Conservation (phyloP, 2,797 vertebrate species). For the Macrochelys suwanniensis region DNA sequence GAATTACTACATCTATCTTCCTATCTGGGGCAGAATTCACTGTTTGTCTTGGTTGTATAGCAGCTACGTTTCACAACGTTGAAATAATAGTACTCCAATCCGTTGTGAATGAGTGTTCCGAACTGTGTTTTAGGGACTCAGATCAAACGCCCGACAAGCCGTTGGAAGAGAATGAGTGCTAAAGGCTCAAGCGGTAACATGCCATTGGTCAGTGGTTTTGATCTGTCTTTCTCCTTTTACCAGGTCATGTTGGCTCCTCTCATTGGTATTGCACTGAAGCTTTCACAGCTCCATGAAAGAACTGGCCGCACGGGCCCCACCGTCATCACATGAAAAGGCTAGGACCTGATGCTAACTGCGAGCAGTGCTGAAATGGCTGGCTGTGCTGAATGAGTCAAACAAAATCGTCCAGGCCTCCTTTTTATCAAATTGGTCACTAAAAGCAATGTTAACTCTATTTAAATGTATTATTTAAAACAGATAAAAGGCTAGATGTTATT, state of each 20-base stretch:
- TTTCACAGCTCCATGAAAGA: conserved; percentile 92
- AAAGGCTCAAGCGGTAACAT: rapidly evolving
- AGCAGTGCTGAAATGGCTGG: not conserved
- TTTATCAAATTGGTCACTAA: not conserved
- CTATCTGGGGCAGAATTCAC: not conserved
- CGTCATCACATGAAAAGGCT: conserved; percentile 91
- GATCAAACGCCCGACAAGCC: rapidly evolving
- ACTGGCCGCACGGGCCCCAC: conserved; percentile 92
- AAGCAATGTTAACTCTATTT: conserved; percentile 25
- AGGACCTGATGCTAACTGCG: not conserved
- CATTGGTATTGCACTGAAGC: conserved; percentile 93
- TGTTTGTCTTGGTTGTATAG: rapidly evolving
- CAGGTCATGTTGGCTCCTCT: conserved; percentile 97
- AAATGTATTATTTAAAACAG: conserved; percentile 48
- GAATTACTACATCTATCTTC: not conserved
- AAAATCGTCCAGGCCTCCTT: not conserved
- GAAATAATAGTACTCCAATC: not conserved
- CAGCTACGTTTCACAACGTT: not conserved
- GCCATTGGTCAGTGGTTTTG: not conserved
- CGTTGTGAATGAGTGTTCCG: not conserved
- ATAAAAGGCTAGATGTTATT: conserved; percentile 50
- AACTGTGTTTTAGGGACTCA: not conserved
- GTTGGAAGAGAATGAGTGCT: rapidly evolving
- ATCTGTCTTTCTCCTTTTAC: conserved; percentile 4
- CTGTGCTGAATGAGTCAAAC: not conserved